Percentiles rank a stretch among this genome's conserved stretches.
These are phyloP conservation scores for Deladenus siricidicola DNA, from an alignment of 2,888 invertebrate genomes.

Conservation along the genomic window DNA sequence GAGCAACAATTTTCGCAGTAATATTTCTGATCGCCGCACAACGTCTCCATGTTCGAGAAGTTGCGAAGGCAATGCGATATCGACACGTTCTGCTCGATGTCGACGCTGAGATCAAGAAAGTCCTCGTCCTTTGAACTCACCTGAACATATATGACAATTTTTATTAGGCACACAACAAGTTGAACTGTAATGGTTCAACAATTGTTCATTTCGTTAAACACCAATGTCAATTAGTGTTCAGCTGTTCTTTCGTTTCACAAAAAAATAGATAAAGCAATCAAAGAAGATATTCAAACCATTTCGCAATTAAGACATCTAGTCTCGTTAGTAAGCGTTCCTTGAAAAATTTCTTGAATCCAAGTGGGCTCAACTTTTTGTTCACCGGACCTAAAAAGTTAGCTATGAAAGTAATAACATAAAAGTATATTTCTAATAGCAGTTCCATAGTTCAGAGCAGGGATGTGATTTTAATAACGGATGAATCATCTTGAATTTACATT, in stretches of 20 bases:
- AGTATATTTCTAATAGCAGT: no score
- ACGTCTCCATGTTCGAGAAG: slow-evolving; percentile 85
- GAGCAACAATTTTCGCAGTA: slow-evolving; percentile 98
- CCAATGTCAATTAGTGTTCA: no score
- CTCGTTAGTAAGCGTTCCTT: slow-evolving; percentile 97
- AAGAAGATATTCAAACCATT: no score
- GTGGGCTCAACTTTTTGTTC: slow-evolving; percentile 66
- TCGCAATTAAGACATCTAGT: slow-evolving; percentile 98
- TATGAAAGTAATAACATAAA: slow-evolving; percentile 7
- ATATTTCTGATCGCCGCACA: slow-evolving; percentile 98
- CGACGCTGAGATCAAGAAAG: slow-evolving; percentile 95
- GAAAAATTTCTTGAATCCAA: slow-evolving; percentile 99
- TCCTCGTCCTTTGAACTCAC: slow-evolving; percentile 96
- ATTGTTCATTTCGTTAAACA: no score
- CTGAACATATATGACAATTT: slow-evolving; percentile 54
- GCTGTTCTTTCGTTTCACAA: no score
- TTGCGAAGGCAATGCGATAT: slow-evolving; percentile 26
- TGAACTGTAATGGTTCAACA: slow-evolving; percentile 5
- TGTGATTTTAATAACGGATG: no score
- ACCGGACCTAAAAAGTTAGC: background rate
- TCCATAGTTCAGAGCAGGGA: no score
- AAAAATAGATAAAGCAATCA: no score
- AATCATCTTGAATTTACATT: no score
- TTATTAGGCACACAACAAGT: background rate
- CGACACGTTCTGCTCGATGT: slow-evolving; percentile 85